phyloP scores from a whole-genome alignment of 2,113 vertebrate species.

The Oreamnos americanus region DNA sequence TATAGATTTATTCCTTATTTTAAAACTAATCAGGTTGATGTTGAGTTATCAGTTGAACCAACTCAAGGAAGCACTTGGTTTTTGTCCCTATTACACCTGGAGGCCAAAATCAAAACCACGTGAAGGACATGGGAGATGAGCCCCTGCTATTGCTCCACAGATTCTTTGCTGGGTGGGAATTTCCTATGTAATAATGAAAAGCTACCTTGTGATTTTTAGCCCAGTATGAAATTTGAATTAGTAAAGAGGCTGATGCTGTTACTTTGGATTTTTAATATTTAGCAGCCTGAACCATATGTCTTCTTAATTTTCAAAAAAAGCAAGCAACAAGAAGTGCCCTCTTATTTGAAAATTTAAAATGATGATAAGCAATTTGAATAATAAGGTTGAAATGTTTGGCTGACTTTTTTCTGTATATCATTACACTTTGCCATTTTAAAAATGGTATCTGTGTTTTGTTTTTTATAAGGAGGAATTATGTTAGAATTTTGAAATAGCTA shows the following conservation, averaged over 20 bases:
- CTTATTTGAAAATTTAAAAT: slow-evolving; percentile 13
- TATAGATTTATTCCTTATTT: slow-evolving; percentile 32
- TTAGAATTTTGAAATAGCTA: background rate
- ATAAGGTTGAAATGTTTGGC: background rate
- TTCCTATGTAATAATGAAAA: background rate
- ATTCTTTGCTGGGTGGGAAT: background rate
- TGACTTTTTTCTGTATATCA: slow-evolving; percentile 4
- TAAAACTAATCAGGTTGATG: background rate
- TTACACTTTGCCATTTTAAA: background rate
- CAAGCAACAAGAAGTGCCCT: background rate
- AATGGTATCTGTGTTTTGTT: background rate
- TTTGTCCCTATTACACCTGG: background rate
- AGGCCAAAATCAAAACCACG: background rate
- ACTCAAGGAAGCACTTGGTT: background rate
- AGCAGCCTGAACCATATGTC: background rate
- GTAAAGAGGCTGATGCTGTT: background rate
- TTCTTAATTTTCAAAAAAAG: slow-evolving; percentile 36
- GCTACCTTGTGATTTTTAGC: background rate
- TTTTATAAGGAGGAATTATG: background rate
- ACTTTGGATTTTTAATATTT: slow-evolving; percentile 14
- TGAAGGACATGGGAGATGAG: background rate
- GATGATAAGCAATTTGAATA: background rate
- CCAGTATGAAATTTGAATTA: background rate
- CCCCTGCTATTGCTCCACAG: background rate
- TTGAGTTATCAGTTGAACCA: background rate